Conservation (phyloP, 2,113 vertebrate species). For the Rhodinocichla rosea region DNA sequence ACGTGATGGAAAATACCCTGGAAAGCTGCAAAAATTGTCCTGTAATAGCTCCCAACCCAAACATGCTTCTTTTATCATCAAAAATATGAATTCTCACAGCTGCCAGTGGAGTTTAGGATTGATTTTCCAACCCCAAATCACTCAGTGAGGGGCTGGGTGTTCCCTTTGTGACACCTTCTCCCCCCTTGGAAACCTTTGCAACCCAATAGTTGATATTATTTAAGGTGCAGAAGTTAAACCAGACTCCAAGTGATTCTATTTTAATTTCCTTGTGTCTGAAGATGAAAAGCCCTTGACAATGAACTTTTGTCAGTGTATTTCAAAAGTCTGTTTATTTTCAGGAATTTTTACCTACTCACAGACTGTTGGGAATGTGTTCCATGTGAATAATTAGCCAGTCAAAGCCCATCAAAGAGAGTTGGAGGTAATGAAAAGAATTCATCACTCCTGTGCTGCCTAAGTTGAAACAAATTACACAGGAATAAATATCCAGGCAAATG, state of each 20-base stretch:
- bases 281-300: neutral
- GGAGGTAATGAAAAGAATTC: constrained; percentile 17
- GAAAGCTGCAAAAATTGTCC: neutral
- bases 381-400: neutral
- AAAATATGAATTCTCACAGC: neutral
- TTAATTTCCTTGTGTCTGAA: neutral
- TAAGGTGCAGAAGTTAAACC: neutral
- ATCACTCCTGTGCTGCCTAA: neutral
- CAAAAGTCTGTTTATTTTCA: neutral
- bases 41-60: neutral
- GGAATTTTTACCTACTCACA: neutral
- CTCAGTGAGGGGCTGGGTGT: neutral
- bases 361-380: neutral
- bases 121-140: neutral
- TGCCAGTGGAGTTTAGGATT: neutral
- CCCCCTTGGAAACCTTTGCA: neutral
- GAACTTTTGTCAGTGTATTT: neutral
- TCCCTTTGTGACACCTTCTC: neutral
- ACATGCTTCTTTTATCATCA: rapidly evolving
- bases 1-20: neutral
- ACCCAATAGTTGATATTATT: neutral
- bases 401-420: constrained; percentile 7
- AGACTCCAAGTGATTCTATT: neutral
- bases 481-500: constrained; percentile 36
- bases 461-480: constrained; percentile 14